A percentile compares a stretch with the other conserved stretches of the same genome.
These are phyloP conservation scores for Amiota minor DNA, from an alignment of 2,888 invertebrate genomes.

Conservation along the genomic window DNA sequence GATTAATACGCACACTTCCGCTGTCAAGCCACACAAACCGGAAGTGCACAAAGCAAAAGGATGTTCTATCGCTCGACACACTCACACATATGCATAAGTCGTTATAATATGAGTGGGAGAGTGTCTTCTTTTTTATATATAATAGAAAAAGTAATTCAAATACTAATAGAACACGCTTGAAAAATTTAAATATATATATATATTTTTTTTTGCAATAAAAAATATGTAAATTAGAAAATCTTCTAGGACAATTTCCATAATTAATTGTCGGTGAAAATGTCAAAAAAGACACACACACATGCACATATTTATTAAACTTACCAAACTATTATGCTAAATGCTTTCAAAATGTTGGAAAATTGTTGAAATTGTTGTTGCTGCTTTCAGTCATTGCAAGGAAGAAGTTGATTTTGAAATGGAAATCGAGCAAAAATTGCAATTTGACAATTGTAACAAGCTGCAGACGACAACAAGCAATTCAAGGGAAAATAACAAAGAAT, in stretches of 20 bases:
- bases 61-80: neutral
- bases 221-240: neutral
- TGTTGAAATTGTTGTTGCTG: constrained; percentile 40
- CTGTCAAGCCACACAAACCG: constrained; percentile 31
- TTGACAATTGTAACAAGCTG: constrained; percentile 67
- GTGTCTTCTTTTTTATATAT: too few species aligned
- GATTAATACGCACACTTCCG: constrained; percentile 43
- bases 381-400: neutral
- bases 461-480: constrained; percentile 55
- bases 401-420: constrained; percentile 6
- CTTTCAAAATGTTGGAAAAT: constrained; percentile 56
- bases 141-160: too few species aligned
- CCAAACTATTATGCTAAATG: constrained; percentile 55
- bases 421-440: constrained; percentile 57
- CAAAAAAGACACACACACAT: constrained; percentile 43
- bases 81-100: constrained; percentile 27
- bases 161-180: too few species aligned
- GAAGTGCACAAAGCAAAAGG: constrained; percentile 21
- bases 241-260: constrained; percentile 7
- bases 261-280: constrained; percentile 20
- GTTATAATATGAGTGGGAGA: constrained; percentile 17
- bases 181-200: neutral
- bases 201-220: neutral
- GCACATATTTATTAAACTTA: too few species aligned
- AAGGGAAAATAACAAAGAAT: neutral